Conservation (phyloP, 2,888 invertebrate genomes). For the Gymnoscelis rufifasciata region DNA sequence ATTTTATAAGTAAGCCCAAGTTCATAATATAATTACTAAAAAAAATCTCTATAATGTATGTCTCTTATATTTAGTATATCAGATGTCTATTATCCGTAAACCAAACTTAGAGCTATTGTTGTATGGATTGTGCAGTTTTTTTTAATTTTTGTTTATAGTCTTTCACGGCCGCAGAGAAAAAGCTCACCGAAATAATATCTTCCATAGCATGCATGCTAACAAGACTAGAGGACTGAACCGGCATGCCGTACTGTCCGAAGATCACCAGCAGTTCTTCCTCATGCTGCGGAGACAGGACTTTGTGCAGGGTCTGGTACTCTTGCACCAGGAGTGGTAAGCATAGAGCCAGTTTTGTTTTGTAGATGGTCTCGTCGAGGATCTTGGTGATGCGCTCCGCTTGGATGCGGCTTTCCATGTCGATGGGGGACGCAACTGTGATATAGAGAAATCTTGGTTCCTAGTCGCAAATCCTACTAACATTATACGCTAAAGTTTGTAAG, state of each 20-base stretch:
- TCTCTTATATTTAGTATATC: too few species aligned
- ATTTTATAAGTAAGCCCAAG: too few species aligned
- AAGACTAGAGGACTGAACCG: conserved; percentile 56
- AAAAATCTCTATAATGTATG: too few species aligned
- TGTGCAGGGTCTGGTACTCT: conserved; percentile 52
- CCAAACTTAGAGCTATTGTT: too few species aligned
- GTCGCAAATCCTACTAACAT: too few species aligned
- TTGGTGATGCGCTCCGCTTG: conserved; percentile 76
- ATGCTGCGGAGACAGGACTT: conserved; percentile 46
- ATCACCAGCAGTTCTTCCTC: conserved; percentile 66
- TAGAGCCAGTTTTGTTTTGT: conserved; percentile 59
- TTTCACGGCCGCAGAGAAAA: too few species aligned
- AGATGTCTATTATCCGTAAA: too few species aligned
- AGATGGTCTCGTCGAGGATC: conserved; percentile 69
- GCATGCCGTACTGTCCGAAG: conserved; percentile 69
- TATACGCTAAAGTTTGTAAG: too few species aligned
- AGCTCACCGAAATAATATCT: conserved; percentile 57
- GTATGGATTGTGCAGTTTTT: too few species aligned
- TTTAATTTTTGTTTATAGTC: too few species aligned
- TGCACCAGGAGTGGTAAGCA: conserved; percentile 59
- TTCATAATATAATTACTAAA: too few species aligned
- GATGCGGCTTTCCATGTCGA: conserved; percentile 37
- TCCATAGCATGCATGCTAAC: conserved; percentile 61
- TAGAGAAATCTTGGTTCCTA: too few species aligned
- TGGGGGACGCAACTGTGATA: conserved; percentile 24